Conservation (phyloP, 2,797 vertebrate genomes). For the Crax fasciolata region DNA sequence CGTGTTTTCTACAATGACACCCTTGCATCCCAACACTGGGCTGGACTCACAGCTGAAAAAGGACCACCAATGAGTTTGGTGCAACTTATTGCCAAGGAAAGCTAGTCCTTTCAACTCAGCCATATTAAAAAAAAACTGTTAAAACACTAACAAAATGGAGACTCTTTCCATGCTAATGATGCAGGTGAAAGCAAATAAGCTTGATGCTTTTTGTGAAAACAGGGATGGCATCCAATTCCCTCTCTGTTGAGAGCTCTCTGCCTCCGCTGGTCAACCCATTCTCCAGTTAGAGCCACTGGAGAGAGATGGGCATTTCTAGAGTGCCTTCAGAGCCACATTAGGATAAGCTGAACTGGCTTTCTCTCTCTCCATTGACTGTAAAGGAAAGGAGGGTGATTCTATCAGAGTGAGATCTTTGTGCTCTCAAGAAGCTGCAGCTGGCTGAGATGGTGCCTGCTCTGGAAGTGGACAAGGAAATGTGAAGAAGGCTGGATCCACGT, state of each 20-base stretch:
- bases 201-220: neutral
- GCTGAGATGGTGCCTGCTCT: neutral
- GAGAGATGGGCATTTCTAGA: neutral
- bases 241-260: neutral
- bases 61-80: neutral
- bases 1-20: neutral
- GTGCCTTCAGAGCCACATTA: accelerated
- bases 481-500: neutral
- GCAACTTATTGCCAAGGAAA: neutral
- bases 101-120: neutral
- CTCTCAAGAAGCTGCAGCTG: neutral
- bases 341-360: neutral
- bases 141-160: neutral
- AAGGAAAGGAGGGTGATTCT: neutral
- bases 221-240: neutral
- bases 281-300: neutral
- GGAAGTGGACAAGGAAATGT: neutral
- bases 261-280: neutral
- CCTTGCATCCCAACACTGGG: neutral
- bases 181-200: neutral
- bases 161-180: neutral
- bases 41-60: neutral
- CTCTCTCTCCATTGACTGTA: neutral
- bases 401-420: neutral
- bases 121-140: neutral